Base-by-base conservation (phyloP, 2,888 invertebrate genomes). In the Mythimna vitellina region DNA sequence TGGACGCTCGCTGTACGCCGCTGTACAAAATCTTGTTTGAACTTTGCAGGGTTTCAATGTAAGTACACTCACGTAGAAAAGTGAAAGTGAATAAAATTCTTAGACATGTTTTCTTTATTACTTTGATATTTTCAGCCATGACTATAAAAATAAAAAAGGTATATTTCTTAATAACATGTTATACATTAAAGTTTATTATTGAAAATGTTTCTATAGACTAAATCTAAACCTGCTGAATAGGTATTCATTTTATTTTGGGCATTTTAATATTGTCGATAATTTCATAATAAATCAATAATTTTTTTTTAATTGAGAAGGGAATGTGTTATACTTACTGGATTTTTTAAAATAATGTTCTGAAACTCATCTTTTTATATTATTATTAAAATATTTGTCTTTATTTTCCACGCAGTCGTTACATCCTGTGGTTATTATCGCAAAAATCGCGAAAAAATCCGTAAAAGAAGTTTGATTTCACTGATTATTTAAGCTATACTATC, bases 11-110 rank as follows among this genome's bases (percentile, higher is more conserved):
- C 62, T 62, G 72, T n/a, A n/a, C 62, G 58, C 60, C 38, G 53
- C 57, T 70, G 65, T 81, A 70, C 61, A 61, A 75, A 77, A 66
- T 61, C 70, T 74, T 74, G 72, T 76, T 83, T 79, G 75, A 78
- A 75, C 75, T 81, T 76, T 42, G 54, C 53, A 32, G 29, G 54
- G 70, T 61, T 72, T 75, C 63, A 69, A 46, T 42, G 46, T 62
- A 66, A 38, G 14, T 60, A 60, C 8, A 60, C 73, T 75, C 60
- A 63, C 32, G 71, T 63, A 70, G 70, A 65, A 80, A 82, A 80
- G 76, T 82, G 65, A 78, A 77, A 77, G 72, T 65, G 56, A 70
- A n/a, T n/a, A n/a, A n/a, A n/a, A 78, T 74, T 76, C 66, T 76
- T 75, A 65, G 10, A 67, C 29, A 66, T 53, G 38, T 80, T 73